Percentiles rank a stretch among this genome's conserved stretches.
phyloP scores from a whole-genome alignment of 2,113 vertebrate genomes.

The Centropus unirufus region DNA sequence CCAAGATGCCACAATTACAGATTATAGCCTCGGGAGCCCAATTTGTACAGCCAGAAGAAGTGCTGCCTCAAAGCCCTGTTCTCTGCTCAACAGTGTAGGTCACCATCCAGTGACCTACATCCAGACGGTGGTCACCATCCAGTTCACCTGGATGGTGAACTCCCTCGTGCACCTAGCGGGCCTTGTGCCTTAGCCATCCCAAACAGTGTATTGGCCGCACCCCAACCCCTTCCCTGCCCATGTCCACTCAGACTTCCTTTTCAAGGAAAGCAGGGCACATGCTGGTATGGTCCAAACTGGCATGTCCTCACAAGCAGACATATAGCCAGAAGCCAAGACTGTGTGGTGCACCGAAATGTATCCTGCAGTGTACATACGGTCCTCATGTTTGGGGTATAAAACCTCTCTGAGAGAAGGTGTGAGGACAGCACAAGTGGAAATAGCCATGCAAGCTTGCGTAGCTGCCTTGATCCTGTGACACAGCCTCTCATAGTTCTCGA shows the following conservation, averaged over 20 bases:
- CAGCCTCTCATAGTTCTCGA: background rate
- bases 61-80: rapidly evolving
- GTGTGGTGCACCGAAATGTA: background rate
- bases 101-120: too few species aligned
- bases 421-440: background rate
- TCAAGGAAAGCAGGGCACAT: background rate
- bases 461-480: background rate
- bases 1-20: background rate
- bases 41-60: rapidly evolving
- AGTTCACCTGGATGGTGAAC: background rate
- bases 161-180: rapidly evolving
- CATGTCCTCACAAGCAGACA: rapidly evolving
- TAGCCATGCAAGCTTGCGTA: background rate
- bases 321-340: background rate
- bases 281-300: background rate
- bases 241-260: rapidly evolving
- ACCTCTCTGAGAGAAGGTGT: background rate
- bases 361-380: background rate
- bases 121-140: too few species aligned
- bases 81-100: rapidly evolving
- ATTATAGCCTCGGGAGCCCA: background rate
- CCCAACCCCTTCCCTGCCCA: background rate
- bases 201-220: rapidly evolving
- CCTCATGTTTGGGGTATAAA: background rate
- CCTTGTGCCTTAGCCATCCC: background rate